These are phyloP conservation scores for Drosophila neocordata DNA, from an alignment of 1,140 invertebrate genomes.

Conservation along the genomic window DNA sequence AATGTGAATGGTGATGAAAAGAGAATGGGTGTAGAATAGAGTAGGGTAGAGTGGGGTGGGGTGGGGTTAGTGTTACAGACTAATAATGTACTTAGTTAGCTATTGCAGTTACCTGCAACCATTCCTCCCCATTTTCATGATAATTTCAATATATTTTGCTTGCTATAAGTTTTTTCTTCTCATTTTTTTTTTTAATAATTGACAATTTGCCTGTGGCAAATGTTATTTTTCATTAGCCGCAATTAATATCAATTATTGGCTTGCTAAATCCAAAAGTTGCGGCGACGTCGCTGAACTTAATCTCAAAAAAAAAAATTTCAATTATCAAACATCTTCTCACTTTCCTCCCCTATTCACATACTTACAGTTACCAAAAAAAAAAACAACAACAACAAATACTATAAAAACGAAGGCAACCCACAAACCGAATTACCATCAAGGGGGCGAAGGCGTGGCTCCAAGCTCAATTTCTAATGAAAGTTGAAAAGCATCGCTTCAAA, in stretches of 20 bases:
- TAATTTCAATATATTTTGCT: neutral
- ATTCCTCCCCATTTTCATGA: neutral
- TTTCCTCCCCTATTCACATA: slow-evolving; percentile 2
- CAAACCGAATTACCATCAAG: slow-evolving; percentile 1
- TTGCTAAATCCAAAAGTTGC: slow-evolving; percentile 47
- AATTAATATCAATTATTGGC: slow-evolving; percentile 67
- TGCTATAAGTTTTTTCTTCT: neutral
- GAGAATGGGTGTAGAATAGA: neutral
- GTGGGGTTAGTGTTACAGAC: neutral
- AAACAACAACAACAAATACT: too few relatives aligned
- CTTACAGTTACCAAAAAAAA: neutral
- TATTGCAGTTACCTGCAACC: neutral
- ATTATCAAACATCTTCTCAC: slow-evolving; percentile 16
- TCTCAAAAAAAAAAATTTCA: neutral
- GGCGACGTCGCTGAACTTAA: slow-evolving; percentile 47
- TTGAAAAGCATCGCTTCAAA: slow-evolving; percentile 65
- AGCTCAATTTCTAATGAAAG: slow-evolving; percentile 74
- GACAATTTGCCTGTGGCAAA: slow-evolving; percentile 45
- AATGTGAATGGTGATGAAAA: neutral
- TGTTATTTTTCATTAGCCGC: slow-evolving; percentile 65
- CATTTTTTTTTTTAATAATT: slow-evolving; percentile 50
- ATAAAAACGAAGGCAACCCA: neutral
- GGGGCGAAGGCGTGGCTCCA: slow-evolving; percentile 38
- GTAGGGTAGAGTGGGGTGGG: too few relatives aligned
- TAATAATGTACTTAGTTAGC: slow-evolving; percentile 2